Base-by-base conservation (phyloP, 2,113 vertebrate species). In the Platichthys stellatus region DNA sequence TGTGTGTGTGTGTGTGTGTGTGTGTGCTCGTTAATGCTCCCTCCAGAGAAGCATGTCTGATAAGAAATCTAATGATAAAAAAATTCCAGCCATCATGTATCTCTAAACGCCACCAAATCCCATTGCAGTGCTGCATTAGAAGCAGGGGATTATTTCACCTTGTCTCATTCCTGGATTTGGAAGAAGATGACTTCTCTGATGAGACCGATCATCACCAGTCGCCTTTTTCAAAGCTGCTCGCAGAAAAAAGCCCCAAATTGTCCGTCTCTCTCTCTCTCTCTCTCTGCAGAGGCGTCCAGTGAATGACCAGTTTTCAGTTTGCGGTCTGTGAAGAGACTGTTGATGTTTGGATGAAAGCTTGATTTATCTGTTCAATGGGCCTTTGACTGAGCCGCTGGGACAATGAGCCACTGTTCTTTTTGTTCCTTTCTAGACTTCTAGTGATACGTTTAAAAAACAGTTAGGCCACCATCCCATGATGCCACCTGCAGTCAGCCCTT, bases 361-460 rank as follows among this genome's bases (percentile, higher is more conserved):
- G 74, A 92, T 83, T 85, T 80, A 74, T 89, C 81, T 76, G 69
- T 62, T 80, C 69, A 89, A 88, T 81, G 73, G 73, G 47, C 68
- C 71, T 81, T 81, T 64, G 38, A 83, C 72, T 69, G 83, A 49
- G 64, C 77, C 66, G 63, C 57, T 71, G 71, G 60, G 75, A 78
- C 72, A 74, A 82, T 77, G 87, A 86, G 75, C 74, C 60, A 59
- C 69, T 59, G 43, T 49, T 49, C 40, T 43, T 43, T 11, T 40
- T 40, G 0, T 43, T 13, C 63, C 63, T 75, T 74, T 76, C 84
- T 77, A 12, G 69, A 76, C 66, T 74, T 47, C 54, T 12, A 51
- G 65, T 35, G 75, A 81, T 74, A 65, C 63, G 61, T 66, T 51
- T 51, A 18, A 20, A 31, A 51, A 18, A 15, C 14, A 51, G 6